These are phyloP conservation scores for Chunga burmeisteri DNA, from an alignment of 2,113 vertebrate species.

Conservation along the genomic window DNA sequence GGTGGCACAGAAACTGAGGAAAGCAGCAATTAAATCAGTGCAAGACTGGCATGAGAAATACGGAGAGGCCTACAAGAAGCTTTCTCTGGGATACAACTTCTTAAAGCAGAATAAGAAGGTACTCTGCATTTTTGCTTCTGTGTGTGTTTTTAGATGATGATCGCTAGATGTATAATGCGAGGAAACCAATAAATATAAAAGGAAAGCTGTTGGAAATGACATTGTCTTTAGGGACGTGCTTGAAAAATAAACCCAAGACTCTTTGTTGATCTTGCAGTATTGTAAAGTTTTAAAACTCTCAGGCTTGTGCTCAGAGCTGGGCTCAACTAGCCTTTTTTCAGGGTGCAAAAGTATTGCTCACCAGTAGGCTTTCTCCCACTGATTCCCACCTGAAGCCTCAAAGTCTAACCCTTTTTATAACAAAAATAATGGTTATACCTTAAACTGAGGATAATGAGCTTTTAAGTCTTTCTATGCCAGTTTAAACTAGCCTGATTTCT, in stretches of 20 bases:
- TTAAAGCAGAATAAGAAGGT: slow-evolving; percentile 92
- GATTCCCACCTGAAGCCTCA: background rate
- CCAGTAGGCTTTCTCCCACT: background rate
- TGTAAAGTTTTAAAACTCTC: background rate
- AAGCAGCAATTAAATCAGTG: slow-evolving; percentile 79
- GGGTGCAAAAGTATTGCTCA: background rate
- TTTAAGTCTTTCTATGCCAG: background rate
- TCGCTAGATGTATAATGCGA: background rate
- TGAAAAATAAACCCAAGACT: background rate
- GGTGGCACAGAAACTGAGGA: slow-evolving; percentile 83
- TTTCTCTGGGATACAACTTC: slow-evolving; percentile 89
- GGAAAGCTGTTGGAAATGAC: rapidly evolving
- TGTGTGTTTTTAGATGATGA: background rate
- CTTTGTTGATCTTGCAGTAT: background rate
- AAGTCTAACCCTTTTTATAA: background rate
- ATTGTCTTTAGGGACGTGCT: background rate
- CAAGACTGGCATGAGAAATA: slow-evolving; percentile 84
- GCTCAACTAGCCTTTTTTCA: background rate
- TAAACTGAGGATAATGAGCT: background rate
- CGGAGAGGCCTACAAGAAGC: slow-evolving; percentile 89
- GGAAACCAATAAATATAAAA: background rate
- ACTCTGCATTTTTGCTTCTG: background rate
- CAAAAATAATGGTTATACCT: background rate
- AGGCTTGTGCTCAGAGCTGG: background rate
- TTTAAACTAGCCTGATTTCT: background rate